Conservation (phyloP, 2,888 invertebrate genomes). For the Caenorhabditis angaria region DNA sequence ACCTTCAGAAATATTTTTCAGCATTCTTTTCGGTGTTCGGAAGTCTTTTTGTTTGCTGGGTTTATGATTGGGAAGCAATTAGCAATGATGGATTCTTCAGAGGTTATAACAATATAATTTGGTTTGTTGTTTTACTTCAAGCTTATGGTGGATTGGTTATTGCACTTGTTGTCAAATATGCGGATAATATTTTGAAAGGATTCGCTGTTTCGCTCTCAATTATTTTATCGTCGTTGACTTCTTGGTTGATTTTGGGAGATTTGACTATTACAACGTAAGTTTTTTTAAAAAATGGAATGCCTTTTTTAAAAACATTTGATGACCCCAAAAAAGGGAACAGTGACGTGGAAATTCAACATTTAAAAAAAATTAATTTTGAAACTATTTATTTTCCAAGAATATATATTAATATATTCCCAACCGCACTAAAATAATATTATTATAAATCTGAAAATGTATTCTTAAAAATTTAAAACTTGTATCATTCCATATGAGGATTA, state of each 20-base stretch:
- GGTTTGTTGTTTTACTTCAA: conserved; percentile 75
- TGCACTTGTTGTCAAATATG: conserved; percentile 77
- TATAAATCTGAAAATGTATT: no score
- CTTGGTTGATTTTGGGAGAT: conserved; percentile 75
- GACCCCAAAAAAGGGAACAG: no score
- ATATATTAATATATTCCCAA: no score
- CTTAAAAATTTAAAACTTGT: no score
- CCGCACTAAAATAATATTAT: neutral
- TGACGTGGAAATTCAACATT: no score
- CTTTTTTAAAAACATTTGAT: neutral
- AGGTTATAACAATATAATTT: conserved; percentile 75
- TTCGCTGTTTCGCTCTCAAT: conserved; percentile 77
- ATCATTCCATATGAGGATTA: no score
- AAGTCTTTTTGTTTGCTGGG: conserved; percentile 73
- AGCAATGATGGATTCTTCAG: conserved; percentile 74
- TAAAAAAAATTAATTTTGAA: no score
- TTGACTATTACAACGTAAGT: conserved; percentile 73
- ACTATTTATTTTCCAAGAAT: no score
- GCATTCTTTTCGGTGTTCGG: conserved; percentile 75
- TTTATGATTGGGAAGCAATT: conserved; percentile 74
- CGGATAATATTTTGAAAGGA: conserved; percentile 77
- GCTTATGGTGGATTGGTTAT: conserved; percentile 76
- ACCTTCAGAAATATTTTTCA: conserved; percentile 60
- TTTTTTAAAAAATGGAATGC: conserved; percentile 16
- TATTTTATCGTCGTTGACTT: conserved; percentile 75